These are phyloP conservation scores for Pogoniulus pusillus DNA, from an alignment of 2,797 vertebrate species.

Conservation along the genomic window DNA sequence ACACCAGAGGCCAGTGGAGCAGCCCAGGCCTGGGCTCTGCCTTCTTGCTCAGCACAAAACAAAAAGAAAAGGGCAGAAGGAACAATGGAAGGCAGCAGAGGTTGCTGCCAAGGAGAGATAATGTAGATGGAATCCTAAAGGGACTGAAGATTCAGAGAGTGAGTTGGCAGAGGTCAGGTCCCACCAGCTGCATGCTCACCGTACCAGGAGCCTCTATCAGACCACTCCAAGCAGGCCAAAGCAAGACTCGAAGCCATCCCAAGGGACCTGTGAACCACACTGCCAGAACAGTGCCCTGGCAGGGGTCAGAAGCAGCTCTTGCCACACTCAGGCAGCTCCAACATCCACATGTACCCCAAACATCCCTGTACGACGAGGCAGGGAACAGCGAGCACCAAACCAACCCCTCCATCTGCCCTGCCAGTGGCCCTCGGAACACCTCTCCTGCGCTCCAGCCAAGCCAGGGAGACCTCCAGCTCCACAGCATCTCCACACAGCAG, in stretches of 20 bases:
- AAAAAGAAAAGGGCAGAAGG: not conserved
- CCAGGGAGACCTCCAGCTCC: not conserved
- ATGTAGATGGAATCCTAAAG: not conserved
- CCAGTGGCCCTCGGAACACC: too few species aligned
- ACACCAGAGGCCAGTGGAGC: not conserved
- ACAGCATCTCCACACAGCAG: not conserved
- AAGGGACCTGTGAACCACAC: not conserved
- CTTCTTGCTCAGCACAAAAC: not conserved
- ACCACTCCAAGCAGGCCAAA: not conserved
- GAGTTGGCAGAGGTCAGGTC: not conserved
- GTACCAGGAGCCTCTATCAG: not conserved
- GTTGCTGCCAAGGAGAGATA: rapidly evolving
- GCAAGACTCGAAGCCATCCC: not conserved
- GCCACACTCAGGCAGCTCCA: not conserved
- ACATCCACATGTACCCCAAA: not conserved
- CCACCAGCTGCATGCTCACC: not conserved
- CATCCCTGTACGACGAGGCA: too few species aligned
- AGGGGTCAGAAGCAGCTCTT: not conserved
- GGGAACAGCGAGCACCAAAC: not conserved
- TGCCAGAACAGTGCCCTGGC: not conserved
- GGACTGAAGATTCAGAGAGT: not conserved
- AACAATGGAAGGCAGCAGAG: not conserved
- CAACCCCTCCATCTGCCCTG: rapidly evolving
- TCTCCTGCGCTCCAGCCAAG: rapidly evolving
- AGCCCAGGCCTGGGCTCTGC: not conserved